These are phyloP conservation scores for Tricholauxania praeusta DNA, from an alignment of 2,888 invertebrate species.

Conservation along the genomic window DNA sequence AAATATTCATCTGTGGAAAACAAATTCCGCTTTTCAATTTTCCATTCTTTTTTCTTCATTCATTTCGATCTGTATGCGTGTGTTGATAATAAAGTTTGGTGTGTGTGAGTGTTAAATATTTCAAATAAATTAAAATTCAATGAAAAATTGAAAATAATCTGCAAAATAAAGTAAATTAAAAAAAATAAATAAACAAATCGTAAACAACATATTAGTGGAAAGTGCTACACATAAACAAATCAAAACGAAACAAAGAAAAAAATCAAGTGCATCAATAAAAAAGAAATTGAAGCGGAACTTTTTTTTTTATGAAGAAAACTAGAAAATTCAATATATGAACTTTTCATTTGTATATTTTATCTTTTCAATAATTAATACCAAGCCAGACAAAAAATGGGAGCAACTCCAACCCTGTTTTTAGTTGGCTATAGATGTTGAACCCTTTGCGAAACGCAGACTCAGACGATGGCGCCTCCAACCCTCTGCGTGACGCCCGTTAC, in stretches of 20 bases:
- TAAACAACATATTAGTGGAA: too few relatives aligned
- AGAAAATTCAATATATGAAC: neutral
- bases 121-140: constrained; percentile 3
- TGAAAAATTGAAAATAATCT: neutral
- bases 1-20: constrained; percentile 7
- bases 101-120: neutral
- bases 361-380: constrained; percentile 9
- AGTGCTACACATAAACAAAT: too few relatives aligned
- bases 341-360: neutral
- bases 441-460: too few relatives aligned
- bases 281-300: neutral
- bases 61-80: constrained; percentile 1
- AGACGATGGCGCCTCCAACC: neutral
- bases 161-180: too few relatives aligned
- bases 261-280: too few relatives aligned
- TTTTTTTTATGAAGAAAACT: neutral
- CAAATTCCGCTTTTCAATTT: constrained; percentile 26
- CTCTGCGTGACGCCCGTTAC: neutral
- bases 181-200: too few relatives aligned
- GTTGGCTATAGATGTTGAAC: too few relatives aligned
- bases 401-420: neutral
- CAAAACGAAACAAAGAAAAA: too few relatives aligned
- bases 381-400: constrained; percentile 11
- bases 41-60: constrained; percentile 12
- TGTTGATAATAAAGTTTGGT: neutral